Evolutionary conservation across 2,797 vertebrate species (phyloP).

Genomic region (Semaprochilodus insignis): DNA sequence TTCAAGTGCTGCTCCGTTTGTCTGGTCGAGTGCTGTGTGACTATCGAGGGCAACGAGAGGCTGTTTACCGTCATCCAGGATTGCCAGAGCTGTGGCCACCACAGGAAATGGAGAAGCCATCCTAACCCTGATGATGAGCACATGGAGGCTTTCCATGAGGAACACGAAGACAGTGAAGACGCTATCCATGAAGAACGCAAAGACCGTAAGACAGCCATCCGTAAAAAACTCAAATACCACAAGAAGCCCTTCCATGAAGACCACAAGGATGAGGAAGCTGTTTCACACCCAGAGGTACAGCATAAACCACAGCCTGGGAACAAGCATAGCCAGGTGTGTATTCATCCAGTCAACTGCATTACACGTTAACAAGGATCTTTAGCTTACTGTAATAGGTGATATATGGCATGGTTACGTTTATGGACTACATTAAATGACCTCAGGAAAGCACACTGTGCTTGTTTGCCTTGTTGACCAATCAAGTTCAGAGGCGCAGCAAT

Average conservation of each 20-base stretch:
- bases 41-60: slow-evolving; percentile 1
- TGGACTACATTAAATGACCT: too few species aligned
- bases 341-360: neutral
- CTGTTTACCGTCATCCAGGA: slow-evolving; percentile 19
- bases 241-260: neutral
- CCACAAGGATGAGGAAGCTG: neutral
- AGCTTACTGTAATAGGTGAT: too few species aligned
- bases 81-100: slow-evolving; percentile 31
- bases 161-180: neutral
- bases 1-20: slow-evolving; percentile 29
- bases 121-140: slow-evolving; percentile 4
- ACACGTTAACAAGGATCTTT: too few species aligned
- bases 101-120: slow-evolving; percentile 28
- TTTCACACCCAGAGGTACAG: too few species aligned
- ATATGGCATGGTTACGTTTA: too few species aligned
- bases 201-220: neutral
- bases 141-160: neutral
- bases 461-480: too few species aligned
- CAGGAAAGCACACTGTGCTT: too few species aligned
- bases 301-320: neutral
- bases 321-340: neutral
- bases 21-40: slow-evolving; percentile 26
- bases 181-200: neutral
- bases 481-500: too few species aligned
- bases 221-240: neutral